Percentiles rank a stretch among this genome's conserved stretches.
Evolutionary conservation across 2,113 vertebrate genomes (phyloP).

Genomic region (Hemichromis elongatus): DNA sequence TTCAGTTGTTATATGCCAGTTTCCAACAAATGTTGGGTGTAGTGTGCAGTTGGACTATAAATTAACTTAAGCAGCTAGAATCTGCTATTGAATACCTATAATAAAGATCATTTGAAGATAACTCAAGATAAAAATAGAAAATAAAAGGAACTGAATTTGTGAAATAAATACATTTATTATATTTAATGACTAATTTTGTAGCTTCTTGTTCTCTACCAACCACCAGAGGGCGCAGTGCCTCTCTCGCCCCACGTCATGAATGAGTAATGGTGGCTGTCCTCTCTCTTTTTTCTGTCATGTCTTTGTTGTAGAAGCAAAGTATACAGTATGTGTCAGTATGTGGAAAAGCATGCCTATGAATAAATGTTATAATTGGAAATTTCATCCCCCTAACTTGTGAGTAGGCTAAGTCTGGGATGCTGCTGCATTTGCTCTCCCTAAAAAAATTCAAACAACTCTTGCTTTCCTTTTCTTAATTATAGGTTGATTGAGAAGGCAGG

Average conservation of each 20-base stretch:
- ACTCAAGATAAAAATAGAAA: background rate
- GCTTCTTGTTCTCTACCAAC: background rate
- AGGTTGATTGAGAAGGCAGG: background rate
- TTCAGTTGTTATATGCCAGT: background rate
- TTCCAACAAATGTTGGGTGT: background rate
- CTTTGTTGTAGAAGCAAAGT: background rate
- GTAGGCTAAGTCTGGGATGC: background rate
- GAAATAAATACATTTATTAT: background rate
- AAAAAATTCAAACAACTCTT: background rate
- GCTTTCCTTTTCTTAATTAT: background rate
- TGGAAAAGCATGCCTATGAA: background rate
- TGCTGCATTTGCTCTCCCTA: background rate
- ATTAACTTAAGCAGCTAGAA: background rate
- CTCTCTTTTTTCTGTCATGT: background rate
- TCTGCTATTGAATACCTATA: background rate
- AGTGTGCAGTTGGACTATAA: background rate
- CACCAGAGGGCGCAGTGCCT: background rate
- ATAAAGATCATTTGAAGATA: background rate
- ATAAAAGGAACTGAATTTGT: background rate
- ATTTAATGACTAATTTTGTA: too few species aligned
- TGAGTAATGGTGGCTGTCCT: background rate
- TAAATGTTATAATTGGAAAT: background rate
- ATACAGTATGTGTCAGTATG: background rate
- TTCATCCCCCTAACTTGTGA: background rate
- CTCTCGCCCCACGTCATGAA: background rate